phyloP scores from a whole-genome alignment of 2,888 invertebrate species.

The Sipha maydis region DNA sequence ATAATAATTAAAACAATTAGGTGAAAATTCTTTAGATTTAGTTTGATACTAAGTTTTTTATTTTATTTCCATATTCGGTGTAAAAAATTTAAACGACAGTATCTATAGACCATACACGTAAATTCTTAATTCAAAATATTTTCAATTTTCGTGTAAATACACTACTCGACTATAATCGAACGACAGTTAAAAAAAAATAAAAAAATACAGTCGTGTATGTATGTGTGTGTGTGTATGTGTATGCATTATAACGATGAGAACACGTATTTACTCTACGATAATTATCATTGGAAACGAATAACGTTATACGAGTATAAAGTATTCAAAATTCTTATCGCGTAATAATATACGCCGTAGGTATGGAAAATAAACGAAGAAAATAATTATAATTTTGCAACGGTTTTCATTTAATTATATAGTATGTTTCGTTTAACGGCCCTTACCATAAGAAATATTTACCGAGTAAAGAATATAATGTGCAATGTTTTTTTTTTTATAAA shows the following conservation, averaged over 20 bases:
- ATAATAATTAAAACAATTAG: too few relatives aligned
- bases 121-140: too few relatives aligned
- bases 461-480: not conserved
- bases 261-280: not conserved
- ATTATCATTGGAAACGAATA: not conserved
- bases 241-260: not conserved
- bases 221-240: not conserved
- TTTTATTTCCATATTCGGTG: too few relatives aligned
- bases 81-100: too few relatives aligned
- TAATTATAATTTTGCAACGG: not conserved
- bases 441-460: not conserved
- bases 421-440: not conserved
- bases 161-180: too few relatives aligned
- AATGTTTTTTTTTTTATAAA: not conserved
- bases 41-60: too few relatives aligned
- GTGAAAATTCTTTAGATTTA: too few relatives aligned
- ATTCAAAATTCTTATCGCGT: not conserved
- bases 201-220: too few relatives aligned
- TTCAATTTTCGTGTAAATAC: too few relatives aligned
- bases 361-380: not conserved
- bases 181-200: too few relatives aligned
- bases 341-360: not conserved
- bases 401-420: not conserved
- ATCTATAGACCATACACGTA: too few relatives aligned
- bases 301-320: not conserved